Conservation (phyloP, 2,888 invertebrate genomes). For the Acanthosepion esculentum region DNA sequence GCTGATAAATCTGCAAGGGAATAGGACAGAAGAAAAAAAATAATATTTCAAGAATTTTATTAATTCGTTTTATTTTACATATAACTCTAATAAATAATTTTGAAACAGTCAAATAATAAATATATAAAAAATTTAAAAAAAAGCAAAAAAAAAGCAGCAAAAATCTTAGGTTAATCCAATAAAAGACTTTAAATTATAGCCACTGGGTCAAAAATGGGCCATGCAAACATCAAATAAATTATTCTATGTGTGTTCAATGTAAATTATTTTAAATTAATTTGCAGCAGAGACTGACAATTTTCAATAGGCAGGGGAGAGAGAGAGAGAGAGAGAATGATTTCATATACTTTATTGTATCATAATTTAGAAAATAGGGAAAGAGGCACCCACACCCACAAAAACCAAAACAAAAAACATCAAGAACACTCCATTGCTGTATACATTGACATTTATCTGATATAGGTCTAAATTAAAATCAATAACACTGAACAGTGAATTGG, state of each 20-base stretch:
- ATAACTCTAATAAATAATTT: conserved; percentile 46
- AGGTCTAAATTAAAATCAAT: conserved; percentile 45
- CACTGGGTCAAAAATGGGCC: conserved; percentile 42
- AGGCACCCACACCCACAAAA: not conserved
- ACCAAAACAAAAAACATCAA: not conserved
- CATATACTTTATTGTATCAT: conserved; percentile 44
- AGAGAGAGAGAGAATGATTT: conserved; percentile 19
- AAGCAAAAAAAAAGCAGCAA: conserved; percentile 25
- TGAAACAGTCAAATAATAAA: not conserved
- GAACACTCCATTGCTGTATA: conserved; percentile 24
- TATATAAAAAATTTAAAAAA: not conserved
- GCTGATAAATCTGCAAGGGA: conserved; percentile 40
- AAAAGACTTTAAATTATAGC: conserved; percentile 45
- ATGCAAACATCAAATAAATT: conserved; percentile 47
- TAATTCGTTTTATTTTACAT: conserved; percentile 47
- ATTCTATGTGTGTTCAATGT: conserved; percentile 45
- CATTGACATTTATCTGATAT: conserved; percentile 39
- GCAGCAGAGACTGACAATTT: conserved; percentile 42
- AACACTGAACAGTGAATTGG: conserved; percentile 37
- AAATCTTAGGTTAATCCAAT: conserved; percentile 44
- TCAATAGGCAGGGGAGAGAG: conserved; percentile 13
- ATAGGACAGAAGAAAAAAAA: not conserved
- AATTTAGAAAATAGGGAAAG: conserved; percentile 24
- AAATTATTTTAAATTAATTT: conserved; percentile 47
- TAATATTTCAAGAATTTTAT: conserved; percentile 45